Base-by-base conservation (phyloP, 2,797 vertebrate genomes). In the Austrolebias charrua region DNA sequence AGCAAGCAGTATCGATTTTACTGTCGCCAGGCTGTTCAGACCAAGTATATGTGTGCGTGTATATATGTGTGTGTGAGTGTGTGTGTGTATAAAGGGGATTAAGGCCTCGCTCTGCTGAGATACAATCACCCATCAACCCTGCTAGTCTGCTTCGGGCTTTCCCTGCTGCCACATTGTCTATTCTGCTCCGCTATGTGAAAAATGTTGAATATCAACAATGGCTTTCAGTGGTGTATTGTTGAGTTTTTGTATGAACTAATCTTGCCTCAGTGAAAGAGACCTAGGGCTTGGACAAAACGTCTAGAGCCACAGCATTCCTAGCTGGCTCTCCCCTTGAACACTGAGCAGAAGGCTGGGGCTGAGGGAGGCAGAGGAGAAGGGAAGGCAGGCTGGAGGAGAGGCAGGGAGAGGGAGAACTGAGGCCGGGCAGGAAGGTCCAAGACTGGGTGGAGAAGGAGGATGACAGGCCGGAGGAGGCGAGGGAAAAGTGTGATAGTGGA, bases 181-280 rank as follows among this genome's bases (percentile, higher is more conserved):
- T 98, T 99, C 96, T 98, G 96, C 96, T 96, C 96, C 92, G 95
- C 96, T 98, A 98, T 99, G 97, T 99, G 96, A 98, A 98, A 99
- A 99, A 99, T 99, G 97, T 98, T 98, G 97, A 98, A 99, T 98
- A 98, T 99, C 97, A 99, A 99, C 96, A 99, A 98, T 99, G 95
- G 96, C 95, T 98, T 97, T 98, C 96, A 98, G 94, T 96, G 95
- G 95, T 92, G 96, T 96, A 98, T 99, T 98, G 96, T 99, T 98
- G 96, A 98, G 95, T 91, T 98, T 98, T 98, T 99, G 95, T 99
- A 99, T 98, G 96, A 99, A 98, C 96, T 99, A 99, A 99, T 99
- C 96, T 99, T 98, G 96, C 95, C 95, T 95, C 94, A 94, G 93
- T 95, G 93, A 96, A 95, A 95, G 93, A 90, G 92, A 93, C 90